Conservation (phyloP, 2,797 vertebrate genomes). For the Prionace glauca region DNA sequence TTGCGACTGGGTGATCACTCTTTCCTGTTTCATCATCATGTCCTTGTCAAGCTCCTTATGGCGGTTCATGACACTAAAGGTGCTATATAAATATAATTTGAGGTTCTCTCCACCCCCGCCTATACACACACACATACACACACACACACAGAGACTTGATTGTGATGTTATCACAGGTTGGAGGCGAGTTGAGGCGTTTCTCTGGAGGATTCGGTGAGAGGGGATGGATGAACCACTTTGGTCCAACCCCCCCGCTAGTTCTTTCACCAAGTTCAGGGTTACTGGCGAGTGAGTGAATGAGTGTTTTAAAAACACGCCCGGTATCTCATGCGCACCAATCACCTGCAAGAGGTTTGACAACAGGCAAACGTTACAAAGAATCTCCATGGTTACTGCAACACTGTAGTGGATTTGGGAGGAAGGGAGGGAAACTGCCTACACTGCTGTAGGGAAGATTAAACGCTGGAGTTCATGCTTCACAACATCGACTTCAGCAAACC, state of each 20-base stretch:
- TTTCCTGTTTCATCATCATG: no score
- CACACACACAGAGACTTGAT: background rate
- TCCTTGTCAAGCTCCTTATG: no score
- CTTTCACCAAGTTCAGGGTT: background rate
- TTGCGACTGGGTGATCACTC: no score
- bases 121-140: no score
- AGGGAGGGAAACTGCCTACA: no score
- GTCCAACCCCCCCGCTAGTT: no score
- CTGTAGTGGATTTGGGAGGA: background rate
- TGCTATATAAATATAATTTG: no score
- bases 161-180: background rate
- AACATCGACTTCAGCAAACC: background rate
- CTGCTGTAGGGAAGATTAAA: background rate
- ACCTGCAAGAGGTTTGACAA: background rate
- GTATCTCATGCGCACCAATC: background rate
- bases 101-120: no score
- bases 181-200: background rate
- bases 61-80: no score
- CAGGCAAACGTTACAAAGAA: background rate
- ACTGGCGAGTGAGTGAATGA: background rate
- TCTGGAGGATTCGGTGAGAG: background rate
- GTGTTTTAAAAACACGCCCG: background rate
- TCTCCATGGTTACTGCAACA: slow-evolving; percentile 14
- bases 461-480: background rate
- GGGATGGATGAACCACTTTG: background rate